Percentiles rank a stretch among this genome's conserved stretches.
Evolutionary conservation across 2,888 invertebrate genomes (phyloP).

Genomic region (Dolomedes plantarius): DNA sequence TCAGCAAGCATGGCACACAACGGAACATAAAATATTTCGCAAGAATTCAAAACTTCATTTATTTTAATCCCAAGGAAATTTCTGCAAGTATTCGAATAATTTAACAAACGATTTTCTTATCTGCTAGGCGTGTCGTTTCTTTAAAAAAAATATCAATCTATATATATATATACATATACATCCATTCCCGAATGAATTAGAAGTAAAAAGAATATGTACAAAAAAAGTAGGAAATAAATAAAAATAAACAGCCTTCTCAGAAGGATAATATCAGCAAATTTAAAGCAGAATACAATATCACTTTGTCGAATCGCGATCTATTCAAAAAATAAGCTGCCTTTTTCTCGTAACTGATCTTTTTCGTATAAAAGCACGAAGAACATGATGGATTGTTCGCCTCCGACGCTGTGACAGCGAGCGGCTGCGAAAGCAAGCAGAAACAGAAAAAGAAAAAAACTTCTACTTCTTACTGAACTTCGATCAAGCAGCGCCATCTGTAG

Average conservation of each 20-base stretch:
- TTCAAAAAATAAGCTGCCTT: constrained; percentile 68
- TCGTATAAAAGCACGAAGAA: constrained; percentile 63
- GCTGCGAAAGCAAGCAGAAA: constrained; percentile 27
- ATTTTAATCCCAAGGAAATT: too few species aligned
- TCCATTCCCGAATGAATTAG: not conserved
- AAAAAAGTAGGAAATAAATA: not conserved
- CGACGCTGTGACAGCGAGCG: constrained; percentile 61
- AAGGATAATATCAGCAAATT: constrained; percentile 67
- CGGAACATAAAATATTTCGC: too few species aligned
- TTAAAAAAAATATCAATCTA: not conserved
- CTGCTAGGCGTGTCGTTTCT: not conserved
- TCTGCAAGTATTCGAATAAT: too few species aligned
- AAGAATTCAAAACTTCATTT: too few species aligned
- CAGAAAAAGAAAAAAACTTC: constrained; percentile 28
- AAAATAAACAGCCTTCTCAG: constrained; percentile 30
- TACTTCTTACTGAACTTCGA: constrained; percentile 9
- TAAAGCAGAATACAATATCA: constrained; percentile 70
- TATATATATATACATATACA: too few species aligned
- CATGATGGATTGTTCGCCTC: constrained; percentile 63
- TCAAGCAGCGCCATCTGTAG: constrained; percentile 53
- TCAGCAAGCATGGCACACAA: too few species aligned
- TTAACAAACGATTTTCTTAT: too few species aligned
- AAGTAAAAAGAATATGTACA: not conserved
- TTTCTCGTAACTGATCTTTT: constrained; percentile 65
- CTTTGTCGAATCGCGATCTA: constrained; percentile 64